Evolutionary conservation across 2,888 invertebrate genomes (phyloP), one percentile per base, ranked within the genome.

Genomic region (Ormia ochracea): DNA sequence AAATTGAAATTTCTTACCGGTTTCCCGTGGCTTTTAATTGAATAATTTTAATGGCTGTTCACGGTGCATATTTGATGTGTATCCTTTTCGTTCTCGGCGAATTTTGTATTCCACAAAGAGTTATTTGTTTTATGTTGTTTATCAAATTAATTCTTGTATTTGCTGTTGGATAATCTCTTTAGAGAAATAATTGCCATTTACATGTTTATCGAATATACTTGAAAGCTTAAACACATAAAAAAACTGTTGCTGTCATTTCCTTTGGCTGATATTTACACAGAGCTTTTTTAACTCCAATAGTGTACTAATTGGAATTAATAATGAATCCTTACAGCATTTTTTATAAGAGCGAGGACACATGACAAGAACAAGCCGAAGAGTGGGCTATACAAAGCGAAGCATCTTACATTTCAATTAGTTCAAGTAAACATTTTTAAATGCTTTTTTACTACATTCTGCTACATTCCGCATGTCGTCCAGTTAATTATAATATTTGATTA

Each of bases 131-230:
- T 58, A 63, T 65, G 41, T 52, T 70, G 23, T 23, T 65, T 36
- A 52, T 72, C 65, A 66, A 72, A 78, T 72, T 77, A 26, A 77
- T 52, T 70, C 58, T 50, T 65, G 43, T 77, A 19, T 41, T 21
- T 58, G 17, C 41, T 50, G 10, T 19, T 52, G 21, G 43, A 17
- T 48, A 63, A 52, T 65, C 66, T 69, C 14, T 72, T 23, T 23
- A 45, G 10, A 17, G 36, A 69, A 48, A 36, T 48, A 69, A 48
- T 69, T 17, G 58, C 21, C 28, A 31, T 21, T 72, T 31, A 4
- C 19, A 19, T 61, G 28, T 56, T 19, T 52, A 19, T 3, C 5
- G 1, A 28, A 9, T 14, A 43, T 5, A 48, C 12, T 19, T 2
- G 12, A 14, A 28, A 4, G 19, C 0, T 38, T 2, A 17, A 4